Evolutionary conservation across 2,797 vertebrate species (phyloP).

Genomic region (Myotis planiceps): DNA sequence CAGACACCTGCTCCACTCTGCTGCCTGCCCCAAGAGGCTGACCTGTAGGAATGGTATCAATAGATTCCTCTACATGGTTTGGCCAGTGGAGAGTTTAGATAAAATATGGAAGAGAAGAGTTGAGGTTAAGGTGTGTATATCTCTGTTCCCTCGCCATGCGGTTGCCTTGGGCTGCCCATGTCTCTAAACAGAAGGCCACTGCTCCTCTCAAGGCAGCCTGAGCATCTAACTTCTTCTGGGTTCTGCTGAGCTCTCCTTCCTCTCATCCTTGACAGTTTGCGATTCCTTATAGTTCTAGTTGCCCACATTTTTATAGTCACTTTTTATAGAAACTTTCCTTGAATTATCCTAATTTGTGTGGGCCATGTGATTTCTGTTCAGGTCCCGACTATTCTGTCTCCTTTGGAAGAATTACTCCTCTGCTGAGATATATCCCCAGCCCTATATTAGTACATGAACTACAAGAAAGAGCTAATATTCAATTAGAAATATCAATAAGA

Average conservation of each 20-base stretch:
- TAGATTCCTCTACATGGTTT: background rate
- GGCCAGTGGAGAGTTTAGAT: background rate
- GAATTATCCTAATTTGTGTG: background rate
- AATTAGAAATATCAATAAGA: slow-evolving; percentile 15
- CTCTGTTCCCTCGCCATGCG: background rate
- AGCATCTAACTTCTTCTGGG: background rate
- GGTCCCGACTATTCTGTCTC: background rate
- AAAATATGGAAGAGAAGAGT: background rate
- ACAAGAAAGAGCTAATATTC: background rate
- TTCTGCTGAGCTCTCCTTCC: background rate
- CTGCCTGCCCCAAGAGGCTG: background rate
- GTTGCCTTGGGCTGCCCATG: background rate
- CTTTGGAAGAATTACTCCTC: background rate
- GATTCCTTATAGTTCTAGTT: background rate
- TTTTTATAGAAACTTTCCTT: background rate
- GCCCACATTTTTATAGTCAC: background rate
- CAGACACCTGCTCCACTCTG: background rate
- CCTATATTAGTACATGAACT: background rate
- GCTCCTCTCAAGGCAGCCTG: background rate
- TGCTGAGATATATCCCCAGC: background rate
- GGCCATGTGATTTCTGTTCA: background rate
- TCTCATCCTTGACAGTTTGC: background rate
- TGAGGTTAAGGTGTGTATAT: background rate
- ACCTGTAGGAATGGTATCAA: background rate
- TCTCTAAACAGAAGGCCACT: background rate